Evolutionary conservation across 1,140 invertebrate species (phyloP).

Genomic region (Pachypeltis micranthus): DNA sequence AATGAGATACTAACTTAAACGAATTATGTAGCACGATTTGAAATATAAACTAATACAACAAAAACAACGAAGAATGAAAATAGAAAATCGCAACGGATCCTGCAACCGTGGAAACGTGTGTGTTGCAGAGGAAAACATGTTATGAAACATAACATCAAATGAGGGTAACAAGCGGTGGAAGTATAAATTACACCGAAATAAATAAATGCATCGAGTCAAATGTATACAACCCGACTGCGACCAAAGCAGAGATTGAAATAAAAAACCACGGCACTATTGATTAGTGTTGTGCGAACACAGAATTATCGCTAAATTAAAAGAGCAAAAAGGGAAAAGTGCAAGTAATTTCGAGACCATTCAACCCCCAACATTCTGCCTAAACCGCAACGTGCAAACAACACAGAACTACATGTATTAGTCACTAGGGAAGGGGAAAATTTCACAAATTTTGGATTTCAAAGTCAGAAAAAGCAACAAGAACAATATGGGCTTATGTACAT

Average conservation of each 20-base stretch:
- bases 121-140: too few species aligned
- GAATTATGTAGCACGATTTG: too few species aligned
- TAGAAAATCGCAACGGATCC: too few species aligned
- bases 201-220: too few species aligned
- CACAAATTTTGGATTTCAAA: too few species aligned
- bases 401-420: conserved; percentile 6
- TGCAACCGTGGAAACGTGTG: too few species aligned
- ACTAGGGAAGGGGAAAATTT: background rate
- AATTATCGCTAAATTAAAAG: background rate
- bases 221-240: background rate
- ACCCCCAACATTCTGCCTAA: conserved; percentile 12
- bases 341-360: background rate
- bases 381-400: conserved; percentile 12
- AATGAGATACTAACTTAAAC: too few species aligned
- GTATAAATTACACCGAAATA: too few species aligned
- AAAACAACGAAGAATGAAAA: too few species aligned
- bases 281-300: background rate
- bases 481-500: conserved; percentile 17
- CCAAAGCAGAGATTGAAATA: background rate
- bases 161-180: too few species aligned
- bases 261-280: conserved; percentile 7
- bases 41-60: too few species aligned
- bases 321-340: background rate
- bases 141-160: too few species aligned
- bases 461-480: conserved; percentile 10